Percentiles rank a stretch among this genome's conserved stretches.
Conservation (phyloP, 1,140 invertebrate species). For the Belonocnema kinseyi region DNA sequence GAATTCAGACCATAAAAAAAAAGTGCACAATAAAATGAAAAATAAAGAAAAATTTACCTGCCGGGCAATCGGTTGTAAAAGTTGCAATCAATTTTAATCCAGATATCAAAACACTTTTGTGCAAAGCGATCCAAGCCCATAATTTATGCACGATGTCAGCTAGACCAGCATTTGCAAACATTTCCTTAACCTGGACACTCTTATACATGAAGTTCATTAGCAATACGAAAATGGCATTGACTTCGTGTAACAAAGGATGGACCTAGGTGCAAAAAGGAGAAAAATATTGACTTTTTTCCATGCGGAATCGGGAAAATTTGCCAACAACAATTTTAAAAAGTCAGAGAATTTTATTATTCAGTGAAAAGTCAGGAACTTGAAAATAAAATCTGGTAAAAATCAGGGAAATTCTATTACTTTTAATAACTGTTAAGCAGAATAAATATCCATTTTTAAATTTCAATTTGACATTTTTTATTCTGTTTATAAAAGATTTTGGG, state of each 20-base stretch:
- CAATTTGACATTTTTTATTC: no score
- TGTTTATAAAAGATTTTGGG: no score
- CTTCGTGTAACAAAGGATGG: constrained; percentile 72
- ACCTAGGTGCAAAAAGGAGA: constrained; percentile 54
- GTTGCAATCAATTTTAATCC: constrained; percentile 76
- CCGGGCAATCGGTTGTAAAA: constrained; percentile 74
- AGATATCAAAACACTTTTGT: constrained; percentile 66
- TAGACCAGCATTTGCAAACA: constrained; percentile 68
- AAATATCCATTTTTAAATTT: no score
- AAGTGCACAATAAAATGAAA: constrained; percentile 18
- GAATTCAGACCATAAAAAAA: constrained; percentile 31
- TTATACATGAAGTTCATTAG: constrained; percentile 76
- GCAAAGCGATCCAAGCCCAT: constrained; percentile 76
- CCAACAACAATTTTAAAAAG: no score
- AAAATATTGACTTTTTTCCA: background rate
- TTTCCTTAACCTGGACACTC: constrained; percentile 66
- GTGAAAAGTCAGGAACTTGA: no score
- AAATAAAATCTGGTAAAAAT: no score
- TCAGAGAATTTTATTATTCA: no score
- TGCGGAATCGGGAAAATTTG: background rate
- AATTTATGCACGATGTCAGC: constrained; percentile 77
- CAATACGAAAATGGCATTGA: constrained; percentile 71
- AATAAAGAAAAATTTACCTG: constrained; percentile 62
- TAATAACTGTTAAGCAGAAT: no score
- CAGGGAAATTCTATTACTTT: no score